Base-by-base conservation (phyloP, 2,888 invertebrate genomes). In the Orchestes rusci region DNA sequence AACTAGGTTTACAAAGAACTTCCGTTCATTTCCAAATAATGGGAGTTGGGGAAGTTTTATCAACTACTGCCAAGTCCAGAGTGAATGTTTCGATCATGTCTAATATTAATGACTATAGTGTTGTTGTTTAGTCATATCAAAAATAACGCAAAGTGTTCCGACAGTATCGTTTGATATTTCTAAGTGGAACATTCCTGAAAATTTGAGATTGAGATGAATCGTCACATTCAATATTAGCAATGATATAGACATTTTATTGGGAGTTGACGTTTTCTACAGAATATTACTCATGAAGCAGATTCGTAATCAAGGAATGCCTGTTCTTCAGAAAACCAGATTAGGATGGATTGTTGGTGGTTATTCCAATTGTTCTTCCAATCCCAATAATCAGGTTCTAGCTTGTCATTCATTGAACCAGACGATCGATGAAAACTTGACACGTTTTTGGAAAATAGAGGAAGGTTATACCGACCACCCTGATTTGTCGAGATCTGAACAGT, bases 71-170 rank as follows among this genome's bases (percentile, higher is more conserved):
- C 3, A 38, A 35, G 16, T 17, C 4, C 8, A 31, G 35, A n/a
- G 28, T 35, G 13, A 35, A 20, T 19, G 13, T 46, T 5, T 39
- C 10, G 23, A 43, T 50, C 32, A 34, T 38, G n/a, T n/a, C n/a
- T n/a, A n/a, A n/a, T n/a, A n/a, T n/a, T n/a, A n/a, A n/a, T n/a
- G n/a, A n/a, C n/a, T n/a, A n/a, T n/a, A n/a, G n/a, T n/a, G n/a
- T n/a, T n/a, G n/a, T n/a, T n/a, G n/a, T n/a, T n/a, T n/a, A n/a
- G n/a, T n/a, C n/a, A n/a, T n/a, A n/a, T n/a, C n/a, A n/a, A 41
- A 45, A 23, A 42, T 49, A 7, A n/a, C n/a, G n/a, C n/a, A n/a
- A n/a, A n/a, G n/a, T n/a, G n/a, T n/a, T n/a, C n/a, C n/a, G n/a
- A 13, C 28, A 10, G 23, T 34, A 34, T 34, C 33, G 17, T 41